Conservation (phyloP, 2,113 vertebrate genomes). For the Callopanchax toddi region DNA sequence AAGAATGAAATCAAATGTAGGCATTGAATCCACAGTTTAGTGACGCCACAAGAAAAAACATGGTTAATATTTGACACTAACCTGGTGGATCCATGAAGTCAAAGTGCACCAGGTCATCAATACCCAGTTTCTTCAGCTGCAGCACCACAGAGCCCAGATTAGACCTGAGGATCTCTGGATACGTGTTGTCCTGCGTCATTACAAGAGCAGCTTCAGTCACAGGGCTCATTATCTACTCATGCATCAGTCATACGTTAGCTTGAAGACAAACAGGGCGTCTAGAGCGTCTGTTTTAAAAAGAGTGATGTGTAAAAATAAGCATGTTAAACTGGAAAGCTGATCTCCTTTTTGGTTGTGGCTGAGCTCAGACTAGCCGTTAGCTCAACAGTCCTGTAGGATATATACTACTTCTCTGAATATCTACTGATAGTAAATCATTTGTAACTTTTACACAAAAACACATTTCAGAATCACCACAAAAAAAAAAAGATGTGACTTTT, state of each 20-base stretch:
- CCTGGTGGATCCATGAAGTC: slow-evolving; percentile 99
- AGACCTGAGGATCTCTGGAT: slow-evolving; percentile 95
- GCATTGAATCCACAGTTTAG: too few species aligned
- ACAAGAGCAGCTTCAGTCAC: slow-evolving; percentile 41
- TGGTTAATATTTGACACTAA: slow-evolving; percentile 55
- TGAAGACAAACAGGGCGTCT: slow-evolving; percentile 36
- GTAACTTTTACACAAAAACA: too few species aligned
- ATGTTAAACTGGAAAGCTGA: slow-evolving; percentile 48
- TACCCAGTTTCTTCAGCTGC: slow-evolving; percentile 96
- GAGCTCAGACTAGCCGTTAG: too few species aligned
- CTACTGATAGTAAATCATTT: too few species aligned
- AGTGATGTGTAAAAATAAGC: slow-evolving; percentile 60
- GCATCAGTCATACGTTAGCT: slow-evolving; percentile 52
- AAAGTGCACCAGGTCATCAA: slow-evolving; percentile 97
- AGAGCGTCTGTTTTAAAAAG: slow-evolving; percentile 56
- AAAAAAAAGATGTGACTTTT: slow-evolving; percentile 23
- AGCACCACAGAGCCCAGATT: slow-evolving; percentile 95
- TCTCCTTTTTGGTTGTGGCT: slow-evolving; percentile 21
- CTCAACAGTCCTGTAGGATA: too few species aligned
- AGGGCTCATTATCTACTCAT: slow-evolving; percentile 53
- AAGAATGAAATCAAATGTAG: too few species aligned
- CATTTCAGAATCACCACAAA: slow-evolving; percentile 11
- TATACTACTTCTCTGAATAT: too few species aligned
- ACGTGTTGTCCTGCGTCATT: slow-evolving; percentile 90
- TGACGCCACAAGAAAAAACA: too few species aligned